Evolutionary conservation across 2,888 invertebrate species (phyloP), one percentile per base, ranked within the genome.

Genomic region (Cerastis leucographa): DNA sequence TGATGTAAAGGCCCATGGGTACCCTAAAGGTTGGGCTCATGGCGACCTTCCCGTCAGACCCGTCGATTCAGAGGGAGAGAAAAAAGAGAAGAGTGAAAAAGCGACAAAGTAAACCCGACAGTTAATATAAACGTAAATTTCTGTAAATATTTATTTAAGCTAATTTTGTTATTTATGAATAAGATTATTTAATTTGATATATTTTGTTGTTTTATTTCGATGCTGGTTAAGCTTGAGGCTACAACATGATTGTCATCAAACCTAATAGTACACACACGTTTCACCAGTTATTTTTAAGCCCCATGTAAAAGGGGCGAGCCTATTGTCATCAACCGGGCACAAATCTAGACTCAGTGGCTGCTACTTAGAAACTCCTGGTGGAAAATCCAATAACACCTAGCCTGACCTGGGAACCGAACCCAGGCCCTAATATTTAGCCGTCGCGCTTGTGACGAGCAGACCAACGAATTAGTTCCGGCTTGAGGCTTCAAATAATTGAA

Each of bases 1-100:
- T 88, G 97, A 98, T 76, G 97, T 97, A 0, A 95, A 94, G 49
- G 92, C 92, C 73, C 92, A 96, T 51, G 97, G 97, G 0, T 97
- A 97, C 84, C 97, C 97, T 0, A 83, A 85, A 0, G 88, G 83
- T 12, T 97, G 96, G 96, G 94, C 93, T 76, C 94, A 96, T 22
- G 96, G 96, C 0, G 92, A 94, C 1, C 86, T 96, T 6, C 94
- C 94, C 0, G 85, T 88, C 8, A 93, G 90, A 80, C 70, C 81
- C 1, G 78, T 80, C 2, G 95, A 96, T 74, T 80, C 92, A 0
- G 96, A 96, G 88, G 89, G 89, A 78, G 87, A 88, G 46, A 84
- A 87, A 71, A 89, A 89, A 61, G 85, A 76, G 7, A 86, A 87
- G 29, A 88, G 65, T 6, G 83, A 87, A 71, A 86, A 90, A 46